Evolutionary conservation across 2,797 vertebrate genomes (phyloP), one percentile per base, ranked within the genome.

Genomic region (Myiothlypis chrysogaster): DNA sequence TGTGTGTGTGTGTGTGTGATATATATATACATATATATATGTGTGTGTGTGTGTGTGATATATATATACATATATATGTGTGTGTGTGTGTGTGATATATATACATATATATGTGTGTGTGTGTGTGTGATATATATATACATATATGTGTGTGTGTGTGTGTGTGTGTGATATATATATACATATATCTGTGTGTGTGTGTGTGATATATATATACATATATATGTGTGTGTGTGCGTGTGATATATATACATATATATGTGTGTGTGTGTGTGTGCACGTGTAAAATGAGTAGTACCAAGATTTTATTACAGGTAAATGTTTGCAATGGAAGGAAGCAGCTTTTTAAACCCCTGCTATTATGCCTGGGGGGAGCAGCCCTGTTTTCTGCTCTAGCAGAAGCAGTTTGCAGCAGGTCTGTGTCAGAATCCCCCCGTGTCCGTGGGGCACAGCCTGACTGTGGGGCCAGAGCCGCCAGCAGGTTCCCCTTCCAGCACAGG

Each of bases 51-150:
- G 10, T 35, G 37, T 63, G 27, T 47, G 27, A 3, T 30, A 3
- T 30, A 22, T n/a, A 3, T 32, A 10, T 56, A 7, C 10, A 9
- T n/a, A 50, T 16, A 10, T 56, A 16, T 60, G 19, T 35, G n/a
- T 46, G 27, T 21, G 34, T 34, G 34, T 47, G 24, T 30, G 20
- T 44, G 35, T 37, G 35, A 3, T 30, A 37, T 37, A n/a, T n/a
- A 4, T 32, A 7, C n/a, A 10, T 10, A 9, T 34, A n/a, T n/a
- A n/a, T n/a, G n/a, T n/a, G n/a, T n/a, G n/a, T n/a, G n/a, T n/a
- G n/a, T n/a, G n/a, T n/a, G n/a, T n/a, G n/a, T n/a, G n/a, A 3
- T 30, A 3, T 30, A 22, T n/a, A 3, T 32, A 10, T 56, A 7
- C 10, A 9, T n/a, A 50, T 16, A 10, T 56, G 10, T 60, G 19